Base-by-base conservation (phyloP, 1,140 invertebrate species). In the Dendrolimus kikuchii region DNA sequence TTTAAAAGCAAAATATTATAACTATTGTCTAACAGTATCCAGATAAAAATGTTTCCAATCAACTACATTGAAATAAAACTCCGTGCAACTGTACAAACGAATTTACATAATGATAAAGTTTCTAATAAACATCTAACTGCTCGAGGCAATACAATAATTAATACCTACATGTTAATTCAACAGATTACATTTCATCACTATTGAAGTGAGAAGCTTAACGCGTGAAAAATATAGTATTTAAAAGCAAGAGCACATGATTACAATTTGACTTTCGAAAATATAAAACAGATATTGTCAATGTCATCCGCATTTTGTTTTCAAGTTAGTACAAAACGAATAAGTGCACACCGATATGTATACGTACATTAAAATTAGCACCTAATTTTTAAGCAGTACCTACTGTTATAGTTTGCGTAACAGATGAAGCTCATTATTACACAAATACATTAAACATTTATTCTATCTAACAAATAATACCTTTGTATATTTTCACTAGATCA, bases 221-320 rank as follows among this genome's bases (percentile, higher is more conserved):
- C 47, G 57, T 62, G 53, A 57, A 53, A 57, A 60, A 54, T 37
- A 40, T 9, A 46, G 7, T 38, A 51, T 6, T 50, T 41, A 51
- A 41, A 57, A 52, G 50, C 47, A 55, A 50, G 38, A 58, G 49
- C 52, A 57, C 55, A 57, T 46, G 41, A 23, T 23, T 23, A 53
- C 42, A 48, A 48, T 36, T 52, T 51, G 37, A 58, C 49, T 59
- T 44, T 47, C 40, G 55, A 66, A 51, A 59, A 63, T 61, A 66
- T 61, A 60, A 67, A 77, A 75, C 68, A 69, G 64, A 81, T 84
- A 81, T 84, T 81, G 79, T 84, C 78, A 72, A 81, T 65, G 81
- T 84, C 78, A 80, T 75, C 62, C 73, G 81, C 77, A 84, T 79
- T 74, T 71, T 59, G 66, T 55, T 70, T 66, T 66, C 62, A 63